Base-by-base conservation (phyloP, 2,888 invertebrate genomes). In the Nowickia ferox region DNA sequence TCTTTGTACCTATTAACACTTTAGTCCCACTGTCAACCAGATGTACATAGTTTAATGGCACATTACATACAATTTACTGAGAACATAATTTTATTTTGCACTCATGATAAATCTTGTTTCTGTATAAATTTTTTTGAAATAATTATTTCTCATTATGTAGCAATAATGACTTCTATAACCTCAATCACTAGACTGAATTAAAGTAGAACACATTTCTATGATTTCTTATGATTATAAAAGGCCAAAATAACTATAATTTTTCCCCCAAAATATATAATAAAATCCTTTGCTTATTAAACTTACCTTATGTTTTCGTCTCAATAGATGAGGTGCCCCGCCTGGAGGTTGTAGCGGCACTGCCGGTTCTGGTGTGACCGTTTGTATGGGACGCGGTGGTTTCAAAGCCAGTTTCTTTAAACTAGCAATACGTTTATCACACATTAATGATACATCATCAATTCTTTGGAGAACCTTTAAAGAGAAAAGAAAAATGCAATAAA, bases 381-480 rank as follows among this genome's bases (percentile, higher is more conserved):
- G 97, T 87, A 97, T 95, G 69, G 97, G 97, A 81, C 96, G 94
- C 81, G 95, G 95, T 51, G 96, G 96, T 92, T 95, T 95, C 40
- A 95, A 93, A 17, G 96, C 94, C 82, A 97, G 94, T 87, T 96
- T 95, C 91, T 96, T 96, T 74, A 97, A 93, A 85, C 95, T 94
- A 59, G 95, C 94, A 71, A 96, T 94, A 88, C 97, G 95, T 92
- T 97, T 97, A 85, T 97, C 96, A 93, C 98, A 98, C 98, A 98
- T 98, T 90, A 96, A 93, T 91, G 96, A 97, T 2, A 99, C 97
- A 93, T 99, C 98, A 92, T 98, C 98, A 89, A 98, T 97, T 89
- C 98, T 94, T 94, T 98, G 97, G 65, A 98, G 94, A 87, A 98
- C 97, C 97, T 98, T 65, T 46, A 87, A 87, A 78, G 48, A 76